Evolutionary conservation across 2,797 vertebrate genomes (phyloP).

Genomic region (Perodicticus potto): DNA sequence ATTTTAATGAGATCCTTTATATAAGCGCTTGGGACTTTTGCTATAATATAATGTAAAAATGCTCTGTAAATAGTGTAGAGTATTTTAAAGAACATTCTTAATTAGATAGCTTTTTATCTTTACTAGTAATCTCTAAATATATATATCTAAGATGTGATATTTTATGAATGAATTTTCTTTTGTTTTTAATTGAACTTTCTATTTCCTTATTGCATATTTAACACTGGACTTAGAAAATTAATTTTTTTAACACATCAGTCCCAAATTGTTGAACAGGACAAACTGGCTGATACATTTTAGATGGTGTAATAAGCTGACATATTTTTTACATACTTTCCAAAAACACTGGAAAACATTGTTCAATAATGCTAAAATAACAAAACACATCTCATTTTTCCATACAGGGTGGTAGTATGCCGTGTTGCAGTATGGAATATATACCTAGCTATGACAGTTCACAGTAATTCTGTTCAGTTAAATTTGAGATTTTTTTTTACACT

Average conservation of each 20-base stretch:
- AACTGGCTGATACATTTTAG: not conserved
- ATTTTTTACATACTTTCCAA: not conserved
- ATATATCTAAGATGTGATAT: not conserved
- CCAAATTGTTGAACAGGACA: not conserved
- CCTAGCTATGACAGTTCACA: not conserved
- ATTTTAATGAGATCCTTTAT: not conserved
- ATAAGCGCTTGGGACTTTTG: not conserved
- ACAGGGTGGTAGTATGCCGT: not conserved
- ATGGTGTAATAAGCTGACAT: not conserved
- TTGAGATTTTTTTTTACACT: not conserved
- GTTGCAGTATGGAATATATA: not conserved
- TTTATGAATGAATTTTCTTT: not conserved
- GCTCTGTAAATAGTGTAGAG: not conserved
- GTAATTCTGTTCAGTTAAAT: not conserved
- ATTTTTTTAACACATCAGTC: not conserved
- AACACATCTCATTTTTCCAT: not conserved
- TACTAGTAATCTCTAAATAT: not conserved
- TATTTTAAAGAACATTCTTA: slow-evolving; percentile 47
- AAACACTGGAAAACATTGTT: not conserved
- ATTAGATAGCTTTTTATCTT: not conserved
- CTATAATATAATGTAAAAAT: not conserved
- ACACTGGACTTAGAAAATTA: not conserved
- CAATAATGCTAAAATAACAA: not conserved
- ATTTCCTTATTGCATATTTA: not conserved
- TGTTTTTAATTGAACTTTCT: not conserved